phyloP scores from a whole-genome alignment of 2,888 invertebrate genomes.

The Ectropis crepuscularia region DNA sequence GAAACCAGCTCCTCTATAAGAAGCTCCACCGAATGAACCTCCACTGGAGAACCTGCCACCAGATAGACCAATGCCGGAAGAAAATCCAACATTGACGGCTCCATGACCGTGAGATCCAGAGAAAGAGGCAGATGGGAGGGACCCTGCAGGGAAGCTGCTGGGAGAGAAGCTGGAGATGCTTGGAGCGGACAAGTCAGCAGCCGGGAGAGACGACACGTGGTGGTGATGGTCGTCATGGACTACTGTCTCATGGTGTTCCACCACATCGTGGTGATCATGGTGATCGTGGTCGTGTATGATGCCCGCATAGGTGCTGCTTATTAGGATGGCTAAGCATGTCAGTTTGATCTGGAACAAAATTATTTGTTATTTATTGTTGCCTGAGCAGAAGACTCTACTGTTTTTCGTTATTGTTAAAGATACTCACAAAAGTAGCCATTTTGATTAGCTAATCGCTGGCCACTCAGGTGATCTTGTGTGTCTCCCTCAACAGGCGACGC shows the following conservation, averaged over 20 bases:
- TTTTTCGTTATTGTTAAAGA: slow-evolving; percentile 19
- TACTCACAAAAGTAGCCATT: slow-evolving; percentile 82
- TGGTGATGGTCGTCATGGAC: slow-evolving; percentile 41
- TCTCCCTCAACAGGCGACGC: slow-evolving; percentile 70
- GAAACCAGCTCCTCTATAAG: slow-evolving; percentile 11
- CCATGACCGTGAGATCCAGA: slow-evolving; percentile 53
- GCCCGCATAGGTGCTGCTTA: slow-evolving; percentile 71
- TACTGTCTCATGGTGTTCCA: slow-evolving; percentile 43
- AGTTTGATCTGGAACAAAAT: slow-evolving; percentile 71
- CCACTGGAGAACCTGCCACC: slow-evolving; percentile 7
- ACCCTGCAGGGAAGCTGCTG: slow-evolving; percentile 74
- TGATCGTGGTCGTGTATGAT: slow-evolving; percentile 56
- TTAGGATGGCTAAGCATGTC: slow-evolving; percentile 73
- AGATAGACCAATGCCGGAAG: slow-evolving; percentile 11
- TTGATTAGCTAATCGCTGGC: slow-evolving; percentile 82
- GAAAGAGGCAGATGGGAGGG: slow-evolving; percentile 72
- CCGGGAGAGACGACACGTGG: slow-evolving; percentile 33
- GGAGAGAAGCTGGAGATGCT: slow-evolving; percentile 68
- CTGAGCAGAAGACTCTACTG: background rate
- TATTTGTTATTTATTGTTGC: slow-evolving; percentile 28
- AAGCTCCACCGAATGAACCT: slow-evolving; percentile 12
- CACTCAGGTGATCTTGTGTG: slow-evolving; percentile 69
- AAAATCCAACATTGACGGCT: slow-evolving; percentile 20
- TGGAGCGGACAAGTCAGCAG: slow-evolving; percentile 31
- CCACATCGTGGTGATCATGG: slow-evolving; percentile 46